Evolutionary conservation across 2,797 vertebrate species (phyloP).

Genomic region (Chaetophractus vellerosus): DNA sequence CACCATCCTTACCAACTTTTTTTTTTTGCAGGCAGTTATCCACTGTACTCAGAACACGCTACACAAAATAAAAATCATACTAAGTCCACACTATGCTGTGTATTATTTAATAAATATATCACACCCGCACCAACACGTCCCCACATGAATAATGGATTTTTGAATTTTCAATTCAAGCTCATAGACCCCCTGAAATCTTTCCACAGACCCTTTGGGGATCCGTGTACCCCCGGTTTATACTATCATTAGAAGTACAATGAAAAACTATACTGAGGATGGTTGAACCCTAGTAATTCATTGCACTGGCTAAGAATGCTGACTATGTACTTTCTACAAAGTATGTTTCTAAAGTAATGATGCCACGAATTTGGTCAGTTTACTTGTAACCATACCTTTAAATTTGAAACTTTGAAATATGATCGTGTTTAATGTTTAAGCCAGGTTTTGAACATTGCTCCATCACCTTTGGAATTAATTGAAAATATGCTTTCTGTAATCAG

Average conservation of each 20-base stretch:
- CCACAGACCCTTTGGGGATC: no score
- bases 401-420: conserved; percentile 14
- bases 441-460: conserved; percentile 30
- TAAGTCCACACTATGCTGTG: no score
- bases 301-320: not conserved
- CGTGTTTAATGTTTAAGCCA: conserved; percentile 4
- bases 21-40: no score
- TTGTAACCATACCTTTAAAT: not conserved
- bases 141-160: no score
- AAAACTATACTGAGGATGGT: not conserved
- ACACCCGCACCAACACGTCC: no score
- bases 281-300: not conserved
- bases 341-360: not conserved
- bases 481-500: not conserved
- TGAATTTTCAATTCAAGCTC: no score
- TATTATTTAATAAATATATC: no score
- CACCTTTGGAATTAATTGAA: not conserved
- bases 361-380: not conserved
- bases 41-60: no score
- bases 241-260: not conserved
- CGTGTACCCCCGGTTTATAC: not conserved
- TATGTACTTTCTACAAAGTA: not conserved
- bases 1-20: no score
- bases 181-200: no score
- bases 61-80: no score